Evolutionary conservation across 2,113 vertebrate genomes (phyloP), one percentile per base, ranked within the genome.

Genomic region (Silurus glanis): DNA sequence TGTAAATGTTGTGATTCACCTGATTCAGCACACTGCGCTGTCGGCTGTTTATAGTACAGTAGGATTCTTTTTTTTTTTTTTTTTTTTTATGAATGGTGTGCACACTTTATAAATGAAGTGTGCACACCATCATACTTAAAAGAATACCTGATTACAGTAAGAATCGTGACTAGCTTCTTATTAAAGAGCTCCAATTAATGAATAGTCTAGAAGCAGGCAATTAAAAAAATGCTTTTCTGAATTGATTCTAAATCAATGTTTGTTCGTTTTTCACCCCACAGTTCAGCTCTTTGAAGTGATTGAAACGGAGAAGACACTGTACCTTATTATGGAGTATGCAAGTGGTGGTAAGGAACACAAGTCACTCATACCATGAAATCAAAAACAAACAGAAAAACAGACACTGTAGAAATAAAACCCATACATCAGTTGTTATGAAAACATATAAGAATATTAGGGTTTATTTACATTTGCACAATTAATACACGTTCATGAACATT

Each of bases 211-310:
- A 0, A 28, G 53, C 53, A 78, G 10, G 23, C 23, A 14, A n/a
- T 55, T n/a, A n/a, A 8, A 56, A 79, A 55, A 53, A 56, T 9
- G 55, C 17, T 55, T 83, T 53, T 37, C 21, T 72, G 17, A 25
- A 61, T 25, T 59, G 10, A 16, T 67, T 80, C 23, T 17, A 47
- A 45, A 66, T 85, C n/a, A 16, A 28, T 1, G 9, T 51, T 17
- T 17, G 9, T 23, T 4, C 17, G 12, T 6, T 82, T 91, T 90
- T 47, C 76, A 88, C 47, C 5, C 85, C 85, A 53, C 93, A 97
- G 97, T 97, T 92, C 96, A 97, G 92, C 95, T 97, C 90, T 97
- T 97, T 66, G 97, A 97, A 92, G 97, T 97, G 91, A 97, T 97
- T 4, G 97, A 97, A 93, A 97, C 96, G 0, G 97, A 97, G 90